Evolutionary conservation across 2,797 vertebrate species (phyloP), one percentile per base, ranked within the genome.

Genomic region (Glossophaga mutica): DNA sequence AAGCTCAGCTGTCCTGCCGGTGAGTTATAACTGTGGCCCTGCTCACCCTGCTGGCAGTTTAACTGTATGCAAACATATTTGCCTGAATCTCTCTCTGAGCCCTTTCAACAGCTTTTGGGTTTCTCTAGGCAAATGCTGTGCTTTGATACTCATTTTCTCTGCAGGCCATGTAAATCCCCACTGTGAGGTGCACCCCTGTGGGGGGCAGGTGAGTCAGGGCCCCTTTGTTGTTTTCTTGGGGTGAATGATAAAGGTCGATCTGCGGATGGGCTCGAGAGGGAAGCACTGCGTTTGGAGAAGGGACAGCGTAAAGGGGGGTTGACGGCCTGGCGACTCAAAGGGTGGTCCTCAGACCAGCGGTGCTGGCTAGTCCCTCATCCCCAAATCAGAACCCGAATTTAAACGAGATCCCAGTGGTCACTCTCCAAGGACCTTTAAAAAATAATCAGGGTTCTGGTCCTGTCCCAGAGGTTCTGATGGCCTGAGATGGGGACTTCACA

Each of bases 91-190:
- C 9, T 73, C 77, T 42, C 68, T 83, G 1, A 8, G 34, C 9
- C 83, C 52, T 78, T 82, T 65, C 65, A 37, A 46, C 8, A 65
- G 87, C 4, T 11, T 70, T 93, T 37, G 46, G 87, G 46, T 87
- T 96, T 97, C 90, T 95, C 29, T 84, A 96, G 87, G 96, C 92
- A 87, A 93, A 96, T 87, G 34, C 50, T 48, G 32, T 21, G 77
- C 59, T 92, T 24, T 19, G 65, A 78, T 78, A 39, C 44, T 4
- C 15, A 3, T 19, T 91, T 86, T 82, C 93, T 95, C 34, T 19
- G 2, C 11, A 3, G 32, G 18, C 2, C 48, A 70, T 86, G 92
- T 18, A 78, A 85, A 88, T 81, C 22, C 4, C 11, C 4, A 0
- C 10, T 67, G 55, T 32, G 87, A 85, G 77, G 44, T 29, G 65